Base-by-base conservation (phyloP, 2,888 invertebrate genomes). In the Nomada ruficornis region DNA sequence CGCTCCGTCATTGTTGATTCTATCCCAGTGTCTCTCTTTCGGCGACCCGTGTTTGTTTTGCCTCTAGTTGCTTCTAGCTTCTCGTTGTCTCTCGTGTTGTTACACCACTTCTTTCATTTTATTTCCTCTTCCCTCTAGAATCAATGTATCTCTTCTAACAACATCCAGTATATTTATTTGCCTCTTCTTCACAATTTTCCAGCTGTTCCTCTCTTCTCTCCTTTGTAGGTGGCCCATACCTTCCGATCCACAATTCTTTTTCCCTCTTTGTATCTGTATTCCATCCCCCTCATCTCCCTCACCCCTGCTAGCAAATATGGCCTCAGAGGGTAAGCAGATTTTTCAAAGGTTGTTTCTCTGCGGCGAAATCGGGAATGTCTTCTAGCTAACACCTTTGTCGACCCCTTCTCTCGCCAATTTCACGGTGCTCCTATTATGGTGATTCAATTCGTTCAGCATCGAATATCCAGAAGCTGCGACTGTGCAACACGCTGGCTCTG, bases 391-490 rank as follows among this genome's bases (percentile, higher is more conserved):
- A 4, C 72, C 60, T 36, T 47, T 47, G 47, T 26, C 65, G 23
- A 52, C 68, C 63, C 20, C 36, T 44, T 20, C 5, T 26, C 1
- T 11, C 29, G 13, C 20, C 13, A 2, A 52, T 74, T 54, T 42
- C 69, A 26, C 23, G 36, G 50, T 55, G 36, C 42, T 26, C 7
- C 87, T 86, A 90, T 92, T 90, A 91, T 90, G 88, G 90, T 90
- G 92, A 92, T 92, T 90, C 89, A 92, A 91, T 90, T 89, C 88
- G 86, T 68, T 87, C 85, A 79, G 84, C 87, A 90, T 91, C 90
- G 89, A 91, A 91, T 91, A 91, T 91, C 90, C 85, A 85, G 75
- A 82, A 83, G 76, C 67, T 23, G 78, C 80, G 63, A 69, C 69
- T 59, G 78, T 69, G 89, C 83, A 87, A 89, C 87, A 84, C 82